Evolutionary conservation across 2,888 invertebrate species (phyloP).

Genomic region (Dinocampus coccinellae): DNA sequence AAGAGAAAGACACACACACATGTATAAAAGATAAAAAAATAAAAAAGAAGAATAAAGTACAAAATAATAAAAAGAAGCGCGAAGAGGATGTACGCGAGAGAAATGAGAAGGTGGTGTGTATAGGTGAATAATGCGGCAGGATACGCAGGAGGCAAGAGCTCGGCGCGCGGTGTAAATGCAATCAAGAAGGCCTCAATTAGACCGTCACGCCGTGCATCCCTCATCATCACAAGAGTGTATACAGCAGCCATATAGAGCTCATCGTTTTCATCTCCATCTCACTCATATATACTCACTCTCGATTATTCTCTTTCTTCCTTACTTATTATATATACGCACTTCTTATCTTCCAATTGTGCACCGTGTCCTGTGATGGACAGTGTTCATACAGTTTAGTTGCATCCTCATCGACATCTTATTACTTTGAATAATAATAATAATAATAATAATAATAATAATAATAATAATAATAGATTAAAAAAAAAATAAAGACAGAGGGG

Average conservation of each 20-base stretch:
- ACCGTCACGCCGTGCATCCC: slow-evolving; percentile 66
- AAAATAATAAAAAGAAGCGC: slow-evolving; percentile 24
- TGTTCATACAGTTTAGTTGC: neutral
- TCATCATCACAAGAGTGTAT: slow-evolving; percentile 52
- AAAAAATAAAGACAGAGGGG: too few species aligned
- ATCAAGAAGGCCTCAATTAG: slow-evolving; percentile 67
- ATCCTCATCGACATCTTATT: neutral
- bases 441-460: neutral
- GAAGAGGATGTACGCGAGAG: slow-evolving; percentile 17
- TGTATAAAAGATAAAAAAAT: neutral
- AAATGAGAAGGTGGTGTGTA: slow-evolving; percentile 22
- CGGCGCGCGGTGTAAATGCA: slow-evolving; percentile 63
- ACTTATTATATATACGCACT: slow-evolving; percentile 11
- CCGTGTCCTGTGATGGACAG: neutral
- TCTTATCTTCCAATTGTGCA: slow-evolving; percentile 8
- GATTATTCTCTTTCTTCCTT: slow-evolving; percentile 35
- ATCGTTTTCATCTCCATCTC: slow-evolving; percentile 28
- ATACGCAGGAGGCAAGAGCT: slow-evolving; percentile 25
- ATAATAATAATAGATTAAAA: neutral
- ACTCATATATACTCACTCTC: slow-evolving; percentile 22
- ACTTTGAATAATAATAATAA: neutral
- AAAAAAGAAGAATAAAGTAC: slow-evolving; percentile 26
- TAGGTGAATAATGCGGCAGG: slow-evolving; percentile 27
- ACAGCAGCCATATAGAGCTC: neutral
- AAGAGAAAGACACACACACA: too few species aligned